phyloP scores from a whole-genome alignment of 2,113 vertebrate species.

The Syngnathus typhle region DNA sequence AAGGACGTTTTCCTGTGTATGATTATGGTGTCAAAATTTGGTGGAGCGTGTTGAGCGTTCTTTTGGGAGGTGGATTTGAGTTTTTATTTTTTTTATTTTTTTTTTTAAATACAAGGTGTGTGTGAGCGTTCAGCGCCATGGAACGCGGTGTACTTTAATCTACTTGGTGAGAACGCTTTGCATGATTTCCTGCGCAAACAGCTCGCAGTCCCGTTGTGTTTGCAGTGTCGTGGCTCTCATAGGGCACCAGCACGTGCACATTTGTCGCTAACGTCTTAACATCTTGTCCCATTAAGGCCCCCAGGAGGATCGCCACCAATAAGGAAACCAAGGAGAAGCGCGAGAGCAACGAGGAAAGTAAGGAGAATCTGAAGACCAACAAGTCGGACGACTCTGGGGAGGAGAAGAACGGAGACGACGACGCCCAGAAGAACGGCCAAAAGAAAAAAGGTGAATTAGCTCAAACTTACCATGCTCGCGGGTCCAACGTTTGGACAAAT shows the following conservation, averaged over 20 bases:
- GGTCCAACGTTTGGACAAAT: neutral
- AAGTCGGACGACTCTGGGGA: constrained; percentile 94
- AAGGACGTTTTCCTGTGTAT: too few relatives aligned
- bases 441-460: constrained; percentile 85
- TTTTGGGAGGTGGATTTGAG: neutral
- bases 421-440: constrained; percentile 84
- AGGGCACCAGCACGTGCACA: too few relatives aligned
- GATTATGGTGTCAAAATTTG: neutral
- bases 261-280: neutral
- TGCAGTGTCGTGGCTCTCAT: neutral
- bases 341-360: constrained; percentile 84
- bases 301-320: constrained; percentile 77
- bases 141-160: neutral
- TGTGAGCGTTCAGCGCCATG: neutral
- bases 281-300: constrained; percentile 48
- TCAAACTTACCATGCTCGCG: neutral
- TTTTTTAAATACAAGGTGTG: too few relatives aligned
- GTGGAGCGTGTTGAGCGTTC: too few relatives aligned
- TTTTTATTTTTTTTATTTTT: neutral
- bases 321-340: constrained; percentile 90
- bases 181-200: constrained; percentile 21
- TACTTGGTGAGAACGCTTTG: neutral
- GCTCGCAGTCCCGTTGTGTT: neutral
- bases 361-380: constrained; percentile 86
- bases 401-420: constrained; percentile 91